Base-by-base conservation (phyloP, 2,113 vertebrate species). In the Camelus dromedarius region DNA sequence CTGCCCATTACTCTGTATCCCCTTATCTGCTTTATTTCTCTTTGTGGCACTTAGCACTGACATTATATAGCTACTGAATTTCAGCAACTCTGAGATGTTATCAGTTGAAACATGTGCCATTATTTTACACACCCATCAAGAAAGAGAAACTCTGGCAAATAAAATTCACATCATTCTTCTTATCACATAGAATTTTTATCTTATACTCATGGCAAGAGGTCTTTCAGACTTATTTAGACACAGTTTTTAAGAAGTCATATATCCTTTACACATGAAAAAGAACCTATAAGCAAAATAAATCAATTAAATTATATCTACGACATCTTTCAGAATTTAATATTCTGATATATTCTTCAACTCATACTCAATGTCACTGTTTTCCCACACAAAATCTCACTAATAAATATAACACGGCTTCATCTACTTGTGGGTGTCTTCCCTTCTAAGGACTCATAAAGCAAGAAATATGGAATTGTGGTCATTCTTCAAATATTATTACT, bases 171-270 rank as follows among this genome's bases (percentile, higher is more conserved):
- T 66, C 76, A 54, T 88, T 32, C 82, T 87, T 96, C 58, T 91
- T 96, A 88, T 85, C 66, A n/a, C 60, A 96, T 88, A 70, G 19
- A 91, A 35, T 81, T 95, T 96, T 97, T 84, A 93, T 88, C 96
- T 92, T 94, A 91, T 73, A 64, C 19, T 81, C 32, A 89, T 48
- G 79, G 72, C 66, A 91, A 93, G 8, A 20, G 14, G 9, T 73
- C 30, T 91, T 93, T 62, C 86, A 69, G 26, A 80, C 30, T 83
- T 95, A 46, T 77, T 89, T 93, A 86, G 67, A 42, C 14, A 22
- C 24, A 12, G 8, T 50, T 80, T 54, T 75, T 50, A 2, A 58
- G 3, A 96, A 77, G 3, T 62, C 28, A 50, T 52, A 48, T 60
- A 87, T 85, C 32, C 13, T 95, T 93, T 26, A 76, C 2, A 67